phyloP scores from a whole-genome alignment of 2,888 invertebrate species.

The Helicoverpa assulta region DNA sequence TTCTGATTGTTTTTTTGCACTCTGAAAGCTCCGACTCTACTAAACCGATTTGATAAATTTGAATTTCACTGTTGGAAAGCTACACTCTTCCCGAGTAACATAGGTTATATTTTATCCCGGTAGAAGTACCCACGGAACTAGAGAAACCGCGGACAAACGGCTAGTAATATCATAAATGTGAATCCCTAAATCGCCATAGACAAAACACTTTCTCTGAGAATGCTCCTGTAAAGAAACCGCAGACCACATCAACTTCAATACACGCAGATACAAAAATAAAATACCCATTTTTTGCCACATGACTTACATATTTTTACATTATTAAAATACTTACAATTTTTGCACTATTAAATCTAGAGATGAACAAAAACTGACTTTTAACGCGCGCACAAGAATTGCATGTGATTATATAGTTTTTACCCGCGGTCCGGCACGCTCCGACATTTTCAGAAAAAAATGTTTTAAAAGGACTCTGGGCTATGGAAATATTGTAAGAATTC shows the following conservation, averaged over 20 bases:
- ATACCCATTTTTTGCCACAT: constrained; percentile 46
- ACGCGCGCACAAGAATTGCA: constrained; percentile 62
- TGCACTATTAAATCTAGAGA: constrained; percentile 49
- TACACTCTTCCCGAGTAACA: no score
- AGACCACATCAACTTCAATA: constrained; percentile 8
- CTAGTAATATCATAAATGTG: background rate
- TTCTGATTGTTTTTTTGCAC: no score
- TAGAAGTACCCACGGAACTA: no score
- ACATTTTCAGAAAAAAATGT: constrained; percentile 53
- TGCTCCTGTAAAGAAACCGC: constrained; percentile 41
- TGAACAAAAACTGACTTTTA: constrained; percentile 53
- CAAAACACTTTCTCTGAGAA: constrained; percentile 7
- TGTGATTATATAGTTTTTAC: constrained; percentile 70
- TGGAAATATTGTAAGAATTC: constrained; percentile 58
- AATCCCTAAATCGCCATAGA: background rate
- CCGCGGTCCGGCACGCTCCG: constrained; percentile 65
- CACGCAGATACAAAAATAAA: constrained; percentile 34
- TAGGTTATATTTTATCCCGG: no score
- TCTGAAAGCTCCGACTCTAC: no score
- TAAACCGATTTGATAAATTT: no score
- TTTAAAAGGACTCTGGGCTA: constrained; percentile 54
- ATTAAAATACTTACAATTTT: constrained; percentile 58
- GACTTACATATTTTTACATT: constrained; percentile 43
- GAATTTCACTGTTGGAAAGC: no score
- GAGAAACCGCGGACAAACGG: no score